A percentile compares a stretch with the other conserved stretches of the same genome.
These are phyloP conservation scores for Lagenorhynchus albirostris DNA, from an alignment of 2,113 vertebrate genomes.

Conservation along the genomic window DNA sequence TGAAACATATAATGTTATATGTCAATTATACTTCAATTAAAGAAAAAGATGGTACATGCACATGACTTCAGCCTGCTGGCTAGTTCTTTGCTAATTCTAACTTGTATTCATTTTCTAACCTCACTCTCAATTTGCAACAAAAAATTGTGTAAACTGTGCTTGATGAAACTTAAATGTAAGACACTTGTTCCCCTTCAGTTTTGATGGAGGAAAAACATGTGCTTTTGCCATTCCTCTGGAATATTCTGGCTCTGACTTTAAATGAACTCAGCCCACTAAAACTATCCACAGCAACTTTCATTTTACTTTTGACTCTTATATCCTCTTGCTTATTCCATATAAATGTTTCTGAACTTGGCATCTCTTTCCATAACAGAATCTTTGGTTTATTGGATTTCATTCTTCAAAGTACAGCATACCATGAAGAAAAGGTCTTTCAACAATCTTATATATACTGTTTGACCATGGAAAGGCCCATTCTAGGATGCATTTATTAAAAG, in stretches of 20 bases:
- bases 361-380: not conserved
- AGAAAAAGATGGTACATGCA: not conserved
- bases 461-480: not conserved
- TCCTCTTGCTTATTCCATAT: constrained; percentile 41
- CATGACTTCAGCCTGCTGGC: not conserved
- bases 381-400: constrained; percentile 25
- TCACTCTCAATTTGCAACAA: not conserved
- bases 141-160: not conserved
- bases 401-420: not conserved
- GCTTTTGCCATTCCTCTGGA: not conserved
- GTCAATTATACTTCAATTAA: not conserved
- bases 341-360: constrained; percentile 28
- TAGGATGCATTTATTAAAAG: not conserved
- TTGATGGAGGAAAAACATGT: not conserved
- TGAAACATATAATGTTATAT: not conserved
- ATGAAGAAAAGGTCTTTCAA: constrained; percentile 36
- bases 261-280: not conserved
- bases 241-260: constrained; percentile 19
- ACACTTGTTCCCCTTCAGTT: constrained; percentile 30
- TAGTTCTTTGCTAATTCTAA: constrained; percentile 32
- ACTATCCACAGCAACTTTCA: not conserved
- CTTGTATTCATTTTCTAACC: not conserved
- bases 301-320: constrained; percentile 31
- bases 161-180: not conserved
- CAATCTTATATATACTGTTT: not conserved